A percentile compares a stretch with the other conserved stretches of the same genome.
These are phyloP conservation scores for Styela clava DNA, from an alignment of 23 tunicate species.

Conservation along the genomic window DNA sequence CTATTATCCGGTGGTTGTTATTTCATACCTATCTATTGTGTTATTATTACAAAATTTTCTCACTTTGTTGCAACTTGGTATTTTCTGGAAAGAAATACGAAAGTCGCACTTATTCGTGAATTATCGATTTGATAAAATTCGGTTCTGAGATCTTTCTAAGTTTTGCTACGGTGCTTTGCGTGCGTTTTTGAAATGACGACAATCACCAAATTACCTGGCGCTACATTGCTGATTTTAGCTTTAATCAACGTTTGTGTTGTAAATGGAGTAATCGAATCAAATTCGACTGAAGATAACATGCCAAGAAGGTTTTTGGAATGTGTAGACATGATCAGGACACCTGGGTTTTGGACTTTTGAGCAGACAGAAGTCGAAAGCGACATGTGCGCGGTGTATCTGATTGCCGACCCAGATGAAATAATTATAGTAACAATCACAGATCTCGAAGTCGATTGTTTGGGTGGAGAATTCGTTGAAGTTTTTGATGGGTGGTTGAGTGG, in stretches of 20 bases:
- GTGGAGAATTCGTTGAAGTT: neutral
- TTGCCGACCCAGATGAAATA: conserved; percentile 5
- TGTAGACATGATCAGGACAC: conserved; percentile 1
- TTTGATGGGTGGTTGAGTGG: conserved; percentile 7
- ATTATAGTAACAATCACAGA: neutral
- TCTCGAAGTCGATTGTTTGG: neutral
- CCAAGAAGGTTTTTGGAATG: neutral
- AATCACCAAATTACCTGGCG: too few species aligned
- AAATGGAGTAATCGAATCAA: too few species aligned
- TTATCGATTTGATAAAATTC: neutral
- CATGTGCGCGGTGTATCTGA: conserved; percentile 11
- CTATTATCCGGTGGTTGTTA: too few species aligned
- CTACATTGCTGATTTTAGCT: too few species aligned
- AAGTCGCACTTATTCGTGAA: neutral
- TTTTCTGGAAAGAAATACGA: neutral
- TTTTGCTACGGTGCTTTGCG: too few species aligned
- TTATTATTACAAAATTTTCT: too few species aligned
- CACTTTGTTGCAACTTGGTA: neutral
- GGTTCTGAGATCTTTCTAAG: too few species aligned
- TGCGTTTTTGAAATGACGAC: too few species aligned
- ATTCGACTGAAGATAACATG: neutral
- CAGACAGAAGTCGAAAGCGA: neutral
- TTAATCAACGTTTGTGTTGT: too few species aligned
- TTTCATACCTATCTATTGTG: too few species aligned
- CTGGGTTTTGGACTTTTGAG: neutral